Evolutionary conservation across 2,113 vertebrate species (phyloP), one percentile per base, ranked within the genome.

Genomic region (Crypturellus undulatus): DNA sequence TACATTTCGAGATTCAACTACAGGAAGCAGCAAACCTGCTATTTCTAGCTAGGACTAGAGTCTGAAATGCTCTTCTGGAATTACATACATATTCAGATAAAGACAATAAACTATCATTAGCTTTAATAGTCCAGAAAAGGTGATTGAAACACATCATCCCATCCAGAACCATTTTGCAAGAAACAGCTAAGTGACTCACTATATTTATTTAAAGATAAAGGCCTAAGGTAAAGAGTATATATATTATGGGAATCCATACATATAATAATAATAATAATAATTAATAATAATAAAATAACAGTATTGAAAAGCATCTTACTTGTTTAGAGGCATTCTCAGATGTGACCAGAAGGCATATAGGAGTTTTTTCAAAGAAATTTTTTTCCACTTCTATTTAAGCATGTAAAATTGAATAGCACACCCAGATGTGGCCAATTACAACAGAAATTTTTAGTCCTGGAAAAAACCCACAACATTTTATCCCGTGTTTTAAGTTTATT

Each of bases 341-440:
- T 96, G 79, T 63, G 54, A 93, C 47, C 79, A 92, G 85, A 72
- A 97, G 81, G 78, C 84, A 90, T 95, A 92, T 5, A 67, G 10
- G 58, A 90, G 56, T 63, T 6, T 20, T 89, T 92, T 80, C 85
- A 89, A 76, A 96, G 69, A 34, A 79, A 92, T 87, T 96, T 96
- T 75, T 92, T 64, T 34, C 87, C 91, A 62, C 78, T 95, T 89
- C 92, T 89, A 92, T 78, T 75, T 75, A 90, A 94, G 80, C 88
- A 73, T 89, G 75, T 93, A 92, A 68, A 93, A 21, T 95, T 91
- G 69, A 93, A 75, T 67, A 28, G 5, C 40, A 84, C 24, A 51
- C 67, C 40, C 80, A 95, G 93, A 97, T 91, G 90, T 92, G 76
- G n/a, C 36, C 34, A 93, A 96, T 93, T 89, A 92, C 79, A 56